A percentile compares a stretch with the other conserved stretches of the same genome.
Conservation (phyloP, 1,140 invertebrate species). For the Drosophila nebulosa region DNA sequence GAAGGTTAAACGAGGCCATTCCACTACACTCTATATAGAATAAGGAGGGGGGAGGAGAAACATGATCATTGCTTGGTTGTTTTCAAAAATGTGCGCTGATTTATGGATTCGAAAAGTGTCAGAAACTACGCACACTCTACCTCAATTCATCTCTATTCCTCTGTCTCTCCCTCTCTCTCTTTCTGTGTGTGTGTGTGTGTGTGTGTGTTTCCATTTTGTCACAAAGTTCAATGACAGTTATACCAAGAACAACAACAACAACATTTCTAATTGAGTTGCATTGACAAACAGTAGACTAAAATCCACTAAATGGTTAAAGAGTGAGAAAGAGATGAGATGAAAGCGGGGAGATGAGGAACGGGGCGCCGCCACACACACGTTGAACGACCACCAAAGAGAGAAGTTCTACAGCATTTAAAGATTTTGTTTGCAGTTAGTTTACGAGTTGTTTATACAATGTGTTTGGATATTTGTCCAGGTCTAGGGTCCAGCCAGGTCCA, state of each 20-base stretch:
- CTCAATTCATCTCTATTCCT: conserved; percentile 11
- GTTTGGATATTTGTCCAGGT: conserved; percentile 66
- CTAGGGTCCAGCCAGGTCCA: not conserved
- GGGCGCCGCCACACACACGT: conserved; percentile 23
- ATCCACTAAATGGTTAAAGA: not conserved
- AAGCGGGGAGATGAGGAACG: not conserved
- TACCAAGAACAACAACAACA: conserved; percentile 32
- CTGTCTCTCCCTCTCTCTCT: not conserved
- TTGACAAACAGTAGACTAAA: conserved; percentile 27
- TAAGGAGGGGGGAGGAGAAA: too few relatives aligned
- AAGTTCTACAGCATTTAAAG: conserved; percentile 6
- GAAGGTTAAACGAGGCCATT: conserved; percentile 16
- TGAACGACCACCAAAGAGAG: not conserved
- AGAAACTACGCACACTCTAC: not conserved
- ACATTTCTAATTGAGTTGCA: conserved; percentile 59
- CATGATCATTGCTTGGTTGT: conserved; percentile 10
- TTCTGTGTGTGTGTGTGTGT: not conserved
- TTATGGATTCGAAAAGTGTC: conserved; percentile 38
- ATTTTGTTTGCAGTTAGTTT: conserved; percentile 54
- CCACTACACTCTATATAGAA: not conserved
- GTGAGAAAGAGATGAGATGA: not conserved
- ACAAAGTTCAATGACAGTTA: conserved; percentile 70
- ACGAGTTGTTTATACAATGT: conserved; percentile 23
- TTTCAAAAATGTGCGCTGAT: conserved; percentile 33
- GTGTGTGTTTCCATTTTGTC: conserved; percentile 7